Percentiles rank a stretch among this genome's conserved stretches.
Evolutionary conservation across 1,140 invertebrate species (phyloP).

Genomic region (Heterodera schachtii): DNA sequence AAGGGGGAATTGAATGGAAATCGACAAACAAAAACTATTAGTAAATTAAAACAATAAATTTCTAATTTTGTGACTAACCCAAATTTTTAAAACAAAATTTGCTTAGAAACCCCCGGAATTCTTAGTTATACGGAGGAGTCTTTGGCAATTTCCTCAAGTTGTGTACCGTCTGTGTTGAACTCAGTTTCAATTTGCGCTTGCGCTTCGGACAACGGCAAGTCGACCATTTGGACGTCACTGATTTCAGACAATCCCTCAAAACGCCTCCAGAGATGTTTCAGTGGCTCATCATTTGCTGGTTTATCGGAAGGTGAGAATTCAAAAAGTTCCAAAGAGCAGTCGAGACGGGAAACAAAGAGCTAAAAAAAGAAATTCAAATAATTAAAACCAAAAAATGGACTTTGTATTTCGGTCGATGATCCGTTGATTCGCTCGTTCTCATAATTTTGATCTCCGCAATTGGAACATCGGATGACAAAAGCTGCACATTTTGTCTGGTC

Average conservation of each 20-base stretch:
- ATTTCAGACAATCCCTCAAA: constrained; percentile 58
- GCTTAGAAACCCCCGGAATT: no score
- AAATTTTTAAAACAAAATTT: no score
- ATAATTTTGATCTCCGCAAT: constrained; percentile 7
- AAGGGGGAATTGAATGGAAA: not conserved
- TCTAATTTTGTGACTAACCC: not conserved
- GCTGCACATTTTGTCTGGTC: not conserved
- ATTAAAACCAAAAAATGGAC: not conserved
- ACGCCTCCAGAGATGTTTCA: constrained; percentile 42
- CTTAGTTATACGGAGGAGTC: no score
- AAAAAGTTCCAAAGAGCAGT: constrained; percentile 41
- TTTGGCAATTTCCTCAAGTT: no score
- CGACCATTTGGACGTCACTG: constrained; percentile 63
- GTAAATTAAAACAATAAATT: not conserved
- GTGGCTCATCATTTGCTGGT: not conserved
- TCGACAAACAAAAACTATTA: no score
- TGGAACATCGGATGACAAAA: not conserved
- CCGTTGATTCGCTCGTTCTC: not conserved
- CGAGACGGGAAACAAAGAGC: constrained; percentile 20
- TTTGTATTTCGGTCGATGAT: not conserved
- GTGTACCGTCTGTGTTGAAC: constrained; percentile 57
- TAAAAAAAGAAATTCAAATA: constrained; percentile 5
- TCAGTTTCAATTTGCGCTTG: constrained; percentile 63
- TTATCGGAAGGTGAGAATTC: constrained; percentile 3
- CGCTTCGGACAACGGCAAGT: constrained; percentile 60